Base-by-base conservation (phyloP, 2,888 invertebrate genomes). In the Homarus gammarus region DNA sequence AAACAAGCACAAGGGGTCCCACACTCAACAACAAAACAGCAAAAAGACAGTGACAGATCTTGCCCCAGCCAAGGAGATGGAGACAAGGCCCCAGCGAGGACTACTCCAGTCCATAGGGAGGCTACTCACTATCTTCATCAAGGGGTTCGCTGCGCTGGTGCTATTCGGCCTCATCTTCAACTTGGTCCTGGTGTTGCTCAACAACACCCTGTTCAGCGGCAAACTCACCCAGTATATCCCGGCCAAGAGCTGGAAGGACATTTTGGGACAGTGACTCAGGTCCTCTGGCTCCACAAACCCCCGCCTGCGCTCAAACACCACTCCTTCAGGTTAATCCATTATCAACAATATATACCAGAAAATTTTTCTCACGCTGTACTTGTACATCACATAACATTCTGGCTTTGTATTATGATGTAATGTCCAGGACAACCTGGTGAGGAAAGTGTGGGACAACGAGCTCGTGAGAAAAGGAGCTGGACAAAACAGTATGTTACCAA, bases 91-190 rank as follows among this genome's bases (percentile, higher is more conserved):
- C 5, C 8, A 51, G 31, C 81, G 1, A 3, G 81, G 81, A 2
- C 38, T 81, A 22, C 61, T 81, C 36, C 36, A 56, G 81, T 36
- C 61, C 0, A 64, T 81, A 38, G 33, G 38, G 22, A 51, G 81
- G 6, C 81, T 81, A 22, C 56, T 81, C 38, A 64, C 64, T 64
- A 56, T 81, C 36, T 38, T 81, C 36, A 38, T 40, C n/a, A 81
- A 81, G 61, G 81, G 81, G 18, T 64, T 81, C 61, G 81, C 64
- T 22, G 81, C 81, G 64, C 38, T 81, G n/a, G 81, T 81, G 36
- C 36, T 81, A 36, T 81, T 81, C 81, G 81, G n/a, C 22, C 15
- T 81, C 61, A 33, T 81, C 36, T 81, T 81, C 81, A 81, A 81
- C 61, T 27, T 81, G 64, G 36, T 38, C n/a, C 36, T 81, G 38